Evolutionary conservation across 2,888 invertebrate genomes (phyloP).

Genomic region (Nasonia oneida): DNA sequence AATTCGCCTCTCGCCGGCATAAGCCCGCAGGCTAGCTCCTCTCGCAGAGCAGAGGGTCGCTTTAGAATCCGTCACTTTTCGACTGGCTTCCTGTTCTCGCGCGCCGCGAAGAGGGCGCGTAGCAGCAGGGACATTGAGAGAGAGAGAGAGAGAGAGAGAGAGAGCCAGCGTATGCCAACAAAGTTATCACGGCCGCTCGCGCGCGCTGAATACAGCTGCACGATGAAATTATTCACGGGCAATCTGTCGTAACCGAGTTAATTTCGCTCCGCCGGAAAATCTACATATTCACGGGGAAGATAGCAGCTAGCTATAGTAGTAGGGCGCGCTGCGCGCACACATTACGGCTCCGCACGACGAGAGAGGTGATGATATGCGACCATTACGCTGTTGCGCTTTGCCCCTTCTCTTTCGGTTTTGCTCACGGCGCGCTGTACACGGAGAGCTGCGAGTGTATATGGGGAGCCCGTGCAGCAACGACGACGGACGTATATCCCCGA

Average conservation of each 20-base stretch:
- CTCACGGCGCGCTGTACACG: neutral
- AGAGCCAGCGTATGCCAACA: slow-evolving; percentile 71
- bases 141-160: too few relatives aligned
- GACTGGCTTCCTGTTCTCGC: slow-evolving; percentile 16
- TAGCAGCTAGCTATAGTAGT: slow-evolving; percentile 41
- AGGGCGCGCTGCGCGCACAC: neutral
- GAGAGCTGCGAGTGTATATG: neutral
- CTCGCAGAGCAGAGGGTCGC: neutral
- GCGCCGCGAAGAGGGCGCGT: neutral
- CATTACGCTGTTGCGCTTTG: slow-evolving; percentile 60
- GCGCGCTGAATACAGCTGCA: slow-evolving; percentile 69
- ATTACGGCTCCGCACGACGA: slow-evolving; percentile 35
- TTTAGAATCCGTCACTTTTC: slow-evolving; percentile 47
- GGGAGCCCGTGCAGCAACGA: neutral
- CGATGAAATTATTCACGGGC: slow-evolving; percentile 76
- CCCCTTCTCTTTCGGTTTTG: slow-evolving; percentile 12
- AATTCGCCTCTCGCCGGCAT: slow-evolving; percentile 21
- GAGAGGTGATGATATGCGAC: slow-evolving; percentile 63
- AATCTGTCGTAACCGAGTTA: slow-evolving; percentile 77
- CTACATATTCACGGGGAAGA: slow-evolving; percentile 66
- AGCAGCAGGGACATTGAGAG: slow-evolving; percentile 68
- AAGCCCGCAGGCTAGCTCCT: neutral
- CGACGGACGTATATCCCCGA: slow-evolving; percentile 34
- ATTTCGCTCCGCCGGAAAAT: slow-evolving; percentile 69
- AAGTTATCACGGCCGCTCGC: slow-evolving; percentile 71